phyloP scores from a whole-genome alignment of 2,797 vertebrate species.

The Danio tinwini region DNA sequence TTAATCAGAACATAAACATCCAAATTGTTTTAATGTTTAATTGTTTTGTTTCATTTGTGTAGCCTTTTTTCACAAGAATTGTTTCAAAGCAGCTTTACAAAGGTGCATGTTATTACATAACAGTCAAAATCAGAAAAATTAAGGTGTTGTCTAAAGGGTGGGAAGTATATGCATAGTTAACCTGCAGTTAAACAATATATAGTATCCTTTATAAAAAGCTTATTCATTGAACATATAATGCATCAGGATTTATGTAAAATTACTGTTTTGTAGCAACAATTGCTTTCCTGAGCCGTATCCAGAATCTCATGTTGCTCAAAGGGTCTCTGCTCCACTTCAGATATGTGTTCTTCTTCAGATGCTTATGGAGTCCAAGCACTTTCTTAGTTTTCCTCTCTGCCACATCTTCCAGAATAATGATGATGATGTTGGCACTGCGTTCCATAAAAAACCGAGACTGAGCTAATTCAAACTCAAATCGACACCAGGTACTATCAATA shows the following conservation, averaged over 20 bases:
- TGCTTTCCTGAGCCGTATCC: constrained; percentile 74
- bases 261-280: background rate
- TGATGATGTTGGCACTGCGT: constrained; percentile 76
- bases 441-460: constrained; percentile 79
- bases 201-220: background rate
- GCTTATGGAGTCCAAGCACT: constrained; percentile 77
- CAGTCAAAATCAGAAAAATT: no score
- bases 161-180: no score
- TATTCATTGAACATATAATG: constrained; percentile 1
- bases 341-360: constrained; percentile 81
- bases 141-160: no score
- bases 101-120: no score
- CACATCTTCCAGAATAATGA: constrained; percentile 78
- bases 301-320: constrained; percentile 74
- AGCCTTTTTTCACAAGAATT: no score
- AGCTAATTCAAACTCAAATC: constrained; percentile 63
- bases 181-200: no score
- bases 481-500: constrained; percentile 76
- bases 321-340: constrained; percentile 78
- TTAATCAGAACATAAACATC: no score
- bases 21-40: no score
- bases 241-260: background rate
- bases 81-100: no score
- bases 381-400: constrained; percentile 72
- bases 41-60: no score